Conservation (phyloP, 2,888 invertebrate genomes). For the Drosophila colorata region DNA sequence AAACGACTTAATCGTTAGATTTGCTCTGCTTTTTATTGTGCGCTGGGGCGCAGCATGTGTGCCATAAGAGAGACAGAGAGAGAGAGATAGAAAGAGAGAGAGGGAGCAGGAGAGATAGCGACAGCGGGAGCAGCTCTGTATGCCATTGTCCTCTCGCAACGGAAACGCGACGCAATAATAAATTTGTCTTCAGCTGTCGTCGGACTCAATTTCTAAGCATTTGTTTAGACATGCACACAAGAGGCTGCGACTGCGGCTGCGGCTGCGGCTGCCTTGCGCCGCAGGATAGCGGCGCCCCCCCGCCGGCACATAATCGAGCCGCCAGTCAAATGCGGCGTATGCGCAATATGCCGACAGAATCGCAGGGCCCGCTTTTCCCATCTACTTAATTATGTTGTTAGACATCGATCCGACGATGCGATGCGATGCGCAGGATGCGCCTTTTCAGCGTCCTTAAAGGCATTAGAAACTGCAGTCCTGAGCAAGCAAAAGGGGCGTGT, state of each 20-base stretch:
- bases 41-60: conserved; percentile 51
- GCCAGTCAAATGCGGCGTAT: conserved; percentile 59
- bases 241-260: conserved; percentile 1
- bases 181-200: conserved; percentile 75
- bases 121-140: background rate
- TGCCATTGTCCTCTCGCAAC: conserved; percentile 57
- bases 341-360: conserved; percentile 46
- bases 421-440: conserved; percentile 42
- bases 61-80: background rate
- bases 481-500: conserved; percentile 54
- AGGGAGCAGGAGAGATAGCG: background rate
- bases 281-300: conserved; percentile 42
- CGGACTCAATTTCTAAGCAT: conserved; percentile 74
- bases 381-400: conserved; percentile 69
- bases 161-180: conserved; percentile 66
- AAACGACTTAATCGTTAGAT: conserved; percentile 65
- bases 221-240: conserved; percentile 71
- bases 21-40: conserved; percentile 47
- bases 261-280: conserved; percentile 39
- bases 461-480: conserved; percentile 2
- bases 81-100: background rate
- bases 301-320: conserved; percentile 25
- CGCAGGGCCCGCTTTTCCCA: background rate
- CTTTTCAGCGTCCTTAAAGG: conserved; percentile 38
- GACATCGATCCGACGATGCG: conserved; percentile 34